Conservation (phyloP, 53 echinoderm and acorn worm species). For the Holothuria scabra region DNA sequence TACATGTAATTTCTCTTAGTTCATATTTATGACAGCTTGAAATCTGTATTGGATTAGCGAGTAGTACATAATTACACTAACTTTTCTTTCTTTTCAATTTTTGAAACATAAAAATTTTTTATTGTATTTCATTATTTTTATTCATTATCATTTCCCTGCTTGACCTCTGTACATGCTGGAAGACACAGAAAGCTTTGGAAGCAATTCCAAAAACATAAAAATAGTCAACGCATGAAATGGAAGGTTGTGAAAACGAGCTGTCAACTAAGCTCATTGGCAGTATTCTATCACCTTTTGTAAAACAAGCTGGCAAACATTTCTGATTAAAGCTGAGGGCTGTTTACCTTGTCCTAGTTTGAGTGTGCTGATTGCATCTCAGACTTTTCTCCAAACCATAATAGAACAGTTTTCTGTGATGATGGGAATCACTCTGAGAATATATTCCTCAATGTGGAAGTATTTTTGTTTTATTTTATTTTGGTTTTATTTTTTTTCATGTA, state of each 20-base stretch:
- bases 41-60: too few relatives aligned
- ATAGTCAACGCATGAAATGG: background rate
- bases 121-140: too few relatives aligned
- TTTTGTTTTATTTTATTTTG: too few relatives aligned
- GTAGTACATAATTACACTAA: too few relatives aligned
- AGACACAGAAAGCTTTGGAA: slow-evolving; percentile 28
- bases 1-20: too few relatives aligned
- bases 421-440: too few relatives aligned
- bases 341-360: slow-evolving; percentile 33
- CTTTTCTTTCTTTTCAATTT: too few relatives aligned
- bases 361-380: background rate
- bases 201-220: slow-evolving; percentile 20
- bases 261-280: slow-evolving; percentile 13
- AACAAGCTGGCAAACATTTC: slow-evolving; percentile 28
- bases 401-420: too few relatives aligned
- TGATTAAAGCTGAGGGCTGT: slow-evolving; percentile 40
- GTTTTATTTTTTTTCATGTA: too few relatives aligned
- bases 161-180: background rate
- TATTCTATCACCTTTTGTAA: background rate
- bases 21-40: too few relatives aligned
- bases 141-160: background rate
- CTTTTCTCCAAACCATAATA: background rate
- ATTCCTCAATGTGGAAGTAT: too few relatives aligned
- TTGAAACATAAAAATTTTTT: too few relatives aligned
- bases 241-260: slow-evolving; percentile 34